Base-by-base conservation (phyloP, 2,888 invertebrate species). In the Drosophila bunnanda region DNA sequence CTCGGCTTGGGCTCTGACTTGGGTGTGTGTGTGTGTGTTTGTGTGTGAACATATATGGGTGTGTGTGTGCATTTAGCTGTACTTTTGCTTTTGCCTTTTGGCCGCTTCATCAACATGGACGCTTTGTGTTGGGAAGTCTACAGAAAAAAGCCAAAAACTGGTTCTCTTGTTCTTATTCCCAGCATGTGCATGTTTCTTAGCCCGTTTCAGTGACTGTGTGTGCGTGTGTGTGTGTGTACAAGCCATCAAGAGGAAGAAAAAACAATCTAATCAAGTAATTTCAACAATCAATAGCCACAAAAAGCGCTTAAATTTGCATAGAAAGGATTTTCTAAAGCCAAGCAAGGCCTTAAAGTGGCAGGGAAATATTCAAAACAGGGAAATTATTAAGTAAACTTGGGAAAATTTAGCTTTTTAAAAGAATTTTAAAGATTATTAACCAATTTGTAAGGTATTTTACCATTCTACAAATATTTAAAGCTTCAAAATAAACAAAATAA, bases 211-310 rank as follows among this genome's bases (percentile, higher is more conserved):
- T 15, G 38, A 5, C 25, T 7, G 15, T 46, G 22, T 30, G 36
- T 15, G 28, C 6, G n/a, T 8, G 43, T 53, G 30, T 60, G 32
- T 38, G 74, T 48, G 34, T 15, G 20, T 57, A 41, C 50, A 50
- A 59, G 60, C 60, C 71, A 39, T 52, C 52, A 71, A 59, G 72
- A 69, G 50, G 43, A 54, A 74, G 74, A 65, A 66, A 72, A 66
- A 57, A 72, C 72, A 74, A 74, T 72, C 66, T 72, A 72, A 72
- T 74, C 72, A 72, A 72, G 72, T 56, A 57, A 71, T 74, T 71
- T 74, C 36, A 74, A 54, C 66, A 53, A 50, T 72, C 55, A 72
- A 50, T 50, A 55, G 54, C 54, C 55, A 61, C 55, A 32, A 13
- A n/a, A 55, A 58, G 28, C 28, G 60, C 10, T 50, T 48, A 32